phyloP scores from a whole-genome alignment of 2,888 invertebrate genomes.

The Plagiodera versicolora region DNA sequence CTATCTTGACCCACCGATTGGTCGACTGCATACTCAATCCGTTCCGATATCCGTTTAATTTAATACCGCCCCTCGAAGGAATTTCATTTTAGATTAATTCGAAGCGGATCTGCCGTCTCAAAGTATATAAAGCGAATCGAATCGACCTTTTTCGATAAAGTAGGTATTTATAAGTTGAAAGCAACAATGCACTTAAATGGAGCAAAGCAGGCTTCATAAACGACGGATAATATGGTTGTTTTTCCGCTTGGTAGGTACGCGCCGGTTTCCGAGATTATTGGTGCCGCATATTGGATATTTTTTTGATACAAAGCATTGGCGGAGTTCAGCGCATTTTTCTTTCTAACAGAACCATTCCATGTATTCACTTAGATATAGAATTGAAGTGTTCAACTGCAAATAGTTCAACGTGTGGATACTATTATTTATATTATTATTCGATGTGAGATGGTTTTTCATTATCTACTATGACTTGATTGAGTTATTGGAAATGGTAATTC shows the following conservation, averaged over 20 bases:
- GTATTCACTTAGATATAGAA: too few species aligned
- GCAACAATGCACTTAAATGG: constrained; percentile 47
- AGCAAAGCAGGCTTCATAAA: constrained; percentile 45
- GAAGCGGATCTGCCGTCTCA: constrained; percentile 41
- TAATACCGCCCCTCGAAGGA: constrained; percentile 45
- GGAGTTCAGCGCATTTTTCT: constrained; percentile 9
- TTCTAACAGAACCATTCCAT: too few species aligned
- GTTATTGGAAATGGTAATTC: too few species aligned
- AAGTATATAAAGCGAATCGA: constrained; percentile 32
- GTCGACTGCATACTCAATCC: constrained; percentile 12
- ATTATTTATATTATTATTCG: too few species aligned
- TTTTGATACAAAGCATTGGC: constrained; percentile 27
- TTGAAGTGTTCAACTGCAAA: too few species aligned
- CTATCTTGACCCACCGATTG: not conserved
- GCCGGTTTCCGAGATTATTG: constrained; percentile 47
- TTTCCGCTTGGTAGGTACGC: constrained; percentile 49
- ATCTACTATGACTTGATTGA: too few species aligned
- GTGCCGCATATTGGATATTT: constrained; percentile 52
- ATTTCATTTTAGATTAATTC: constrained; percentile 53
- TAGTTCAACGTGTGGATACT: too few species aligned
- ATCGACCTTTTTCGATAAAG: constrained; percentile 33
- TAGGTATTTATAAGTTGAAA: constrained; percentile 43
- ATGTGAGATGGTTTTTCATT: too few species aligned
- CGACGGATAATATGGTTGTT: constrained; percentile 53
- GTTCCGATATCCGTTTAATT: constrained; percentile 39